phyloP scores from a whole-genome alignment of 1,140 invertebrate species.

The Trichonephila clavipes region DNA sequence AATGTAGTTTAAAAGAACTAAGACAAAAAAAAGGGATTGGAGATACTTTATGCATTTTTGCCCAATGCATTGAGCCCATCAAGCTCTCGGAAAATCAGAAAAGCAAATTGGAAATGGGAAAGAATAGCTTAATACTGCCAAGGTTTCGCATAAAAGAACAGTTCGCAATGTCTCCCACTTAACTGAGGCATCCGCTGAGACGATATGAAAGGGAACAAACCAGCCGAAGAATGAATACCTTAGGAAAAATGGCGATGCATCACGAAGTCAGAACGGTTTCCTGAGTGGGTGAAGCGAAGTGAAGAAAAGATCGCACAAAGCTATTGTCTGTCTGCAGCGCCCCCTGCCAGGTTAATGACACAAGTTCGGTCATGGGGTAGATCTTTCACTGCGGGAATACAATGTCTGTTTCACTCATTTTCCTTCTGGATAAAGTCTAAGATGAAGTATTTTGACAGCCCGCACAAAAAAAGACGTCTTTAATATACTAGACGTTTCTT shows the following conservation, averaged over 20 bases:
- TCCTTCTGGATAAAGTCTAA: not conserved
- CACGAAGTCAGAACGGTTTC: constrained; percentile 21
- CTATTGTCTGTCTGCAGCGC: constrained; percentile 3
- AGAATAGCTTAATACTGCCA: too few species aligned
- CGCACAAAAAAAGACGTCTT: too few species aligned
- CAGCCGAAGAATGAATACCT: constrained; percentile 1
- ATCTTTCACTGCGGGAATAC: not conserved
- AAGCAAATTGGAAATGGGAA: too few species aligned
- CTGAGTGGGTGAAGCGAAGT: constrained; percentile 10
- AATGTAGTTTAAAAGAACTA: too few species aligned
- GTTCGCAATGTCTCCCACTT: not conserved
- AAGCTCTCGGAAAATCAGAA: too few species aligned
- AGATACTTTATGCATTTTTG: too few species aligned
- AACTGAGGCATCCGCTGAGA: not conserved
- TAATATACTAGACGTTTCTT: not conserved
- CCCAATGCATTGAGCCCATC: too few species aligned
- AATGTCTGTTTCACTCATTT: constrained; percentile 1
- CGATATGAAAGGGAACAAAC: not conserved
- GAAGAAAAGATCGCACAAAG: not conserved
- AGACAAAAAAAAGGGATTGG: too few species aligned
- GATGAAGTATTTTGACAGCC: not conserved
- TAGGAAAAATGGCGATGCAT: constrained; percentile 27
- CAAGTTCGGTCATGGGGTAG: constrained; percentile 19
- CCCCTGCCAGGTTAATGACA: constrained; percentile 35
- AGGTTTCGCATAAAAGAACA: not conserved